Evolutionary conservation across 2,113 vertebrate genomes (phyloP).

Genomic region (Epinephelus lanceolatus): DNA sequence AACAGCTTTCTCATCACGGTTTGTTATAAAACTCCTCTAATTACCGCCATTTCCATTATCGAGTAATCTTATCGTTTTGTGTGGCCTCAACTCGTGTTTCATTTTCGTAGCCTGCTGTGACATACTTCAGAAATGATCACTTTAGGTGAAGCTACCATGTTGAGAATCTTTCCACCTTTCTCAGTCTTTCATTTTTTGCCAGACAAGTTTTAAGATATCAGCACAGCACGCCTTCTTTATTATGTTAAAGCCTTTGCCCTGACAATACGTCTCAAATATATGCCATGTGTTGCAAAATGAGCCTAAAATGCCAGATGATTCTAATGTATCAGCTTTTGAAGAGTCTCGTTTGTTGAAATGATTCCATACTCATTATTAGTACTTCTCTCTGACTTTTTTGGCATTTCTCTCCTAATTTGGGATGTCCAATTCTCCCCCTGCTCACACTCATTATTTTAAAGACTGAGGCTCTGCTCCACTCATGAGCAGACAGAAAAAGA

Average conservation of each 20-base stretch:
- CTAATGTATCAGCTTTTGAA: constrained; percentile 21
- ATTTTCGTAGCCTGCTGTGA: background rate
- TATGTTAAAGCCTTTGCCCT: background rate
- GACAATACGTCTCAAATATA: background rate
- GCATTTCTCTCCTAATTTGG: constrained; percentile 9
- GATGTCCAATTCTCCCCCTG: background rate
- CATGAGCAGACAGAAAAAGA: constrained; percentile 18
- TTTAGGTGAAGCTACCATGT: background rate
- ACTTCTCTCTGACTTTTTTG: background rate
- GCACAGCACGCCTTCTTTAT: background rate
- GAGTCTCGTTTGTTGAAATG: constrained; percentile 11
- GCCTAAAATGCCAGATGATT: background rate
- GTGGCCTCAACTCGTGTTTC: constrained; percentile 21
- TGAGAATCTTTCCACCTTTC: background rate
- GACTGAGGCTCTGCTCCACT: constrained; percentile 10
- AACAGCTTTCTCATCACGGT: constrained; percentile 24
- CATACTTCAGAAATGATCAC: background rate
- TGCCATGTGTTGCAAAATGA: background rate
- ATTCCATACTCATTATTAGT: constrained; percentile 15
- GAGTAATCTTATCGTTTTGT: constrained; percentile 24
- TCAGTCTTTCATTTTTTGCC: background rate
- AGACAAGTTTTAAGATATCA: background rate
- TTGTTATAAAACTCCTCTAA: constrained; percentile 31
- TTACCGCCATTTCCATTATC: constrained; percentile 27
- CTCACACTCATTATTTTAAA: constrained; percentile 30